Evolutionary conservation across 1,140 invertebrate species (phyloP).

Genomic region (Anastrepha obliqua): DNA sequence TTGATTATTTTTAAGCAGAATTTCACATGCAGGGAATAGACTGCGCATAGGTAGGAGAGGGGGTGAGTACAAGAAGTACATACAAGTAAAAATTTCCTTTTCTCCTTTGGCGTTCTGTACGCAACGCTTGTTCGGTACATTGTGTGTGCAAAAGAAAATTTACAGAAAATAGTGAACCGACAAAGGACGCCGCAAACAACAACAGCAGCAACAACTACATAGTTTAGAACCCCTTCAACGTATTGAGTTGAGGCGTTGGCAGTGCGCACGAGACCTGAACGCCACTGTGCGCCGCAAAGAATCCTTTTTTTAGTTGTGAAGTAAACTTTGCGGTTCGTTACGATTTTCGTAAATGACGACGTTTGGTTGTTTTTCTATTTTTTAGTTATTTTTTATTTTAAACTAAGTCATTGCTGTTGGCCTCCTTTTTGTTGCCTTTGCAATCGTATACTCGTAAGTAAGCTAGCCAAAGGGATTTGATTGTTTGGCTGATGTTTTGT

Average conservation of each 20-base stretch:
- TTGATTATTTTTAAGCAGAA: slow-evolving; percentile 40
- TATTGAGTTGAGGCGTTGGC: background rate
- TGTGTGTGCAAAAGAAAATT: background rate
- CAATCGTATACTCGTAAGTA: background rate
- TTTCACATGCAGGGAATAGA: background rate
- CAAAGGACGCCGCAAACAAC: background rate
- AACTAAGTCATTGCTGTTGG: background rate
- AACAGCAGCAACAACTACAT: background rate
- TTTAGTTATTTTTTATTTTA: background rate
- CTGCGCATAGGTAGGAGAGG: background rate
- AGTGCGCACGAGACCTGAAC: slow-evolving; percentile 6
- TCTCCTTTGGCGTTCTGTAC: background rate
- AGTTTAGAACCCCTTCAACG: background rate
- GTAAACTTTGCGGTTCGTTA: slow-evolving; percentile 45
- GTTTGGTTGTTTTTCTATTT: too few species aligned
- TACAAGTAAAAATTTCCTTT: background rate
- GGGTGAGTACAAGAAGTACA: background rate
- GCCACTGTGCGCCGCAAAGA: background rate
- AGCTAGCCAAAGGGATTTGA: slow-evolving; percentile 3
- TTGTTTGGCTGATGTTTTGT: slow-evolving; percentile 30
- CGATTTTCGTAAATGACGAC: slow-evolving; percentile 26
- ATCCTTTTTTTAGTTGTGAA: background rate
- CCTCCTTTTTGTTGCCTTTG: background rate
- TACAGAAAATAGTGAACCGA: background rate
- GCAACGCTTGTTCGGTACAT: background rate